A percentile compares a stretch with the other conserved stretches of the same genome.
These are phyloP conservation scores for Merluccius polli DNA, from an alignment of 2,797 vertebrate species.

Conservation along the genomic window DNA sequence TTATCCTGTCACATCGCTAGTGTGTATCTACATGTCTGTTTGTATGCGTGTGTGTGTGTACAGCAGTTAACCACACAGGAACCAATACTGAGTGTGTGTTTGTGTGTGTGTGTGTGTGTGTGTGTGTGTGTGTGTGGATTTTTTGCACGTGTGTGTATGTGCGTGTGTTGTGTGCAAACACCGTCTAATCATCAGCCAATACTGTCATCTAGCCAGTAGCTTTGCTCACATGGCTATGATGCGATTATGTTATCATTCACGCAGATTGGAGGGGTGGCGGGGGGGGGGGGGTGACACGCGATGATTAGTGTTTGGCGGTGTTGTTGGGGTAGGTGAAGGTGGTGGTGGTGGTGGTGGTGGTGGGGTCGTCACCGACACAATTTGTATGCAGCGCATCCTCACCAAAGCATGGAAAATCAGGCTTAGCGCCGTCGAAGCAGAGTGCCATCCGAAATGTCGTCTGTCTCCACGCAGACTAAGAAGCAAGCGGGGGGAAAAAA, in stretches of 20 bases:
- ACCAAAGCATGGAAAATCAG: not conserved
- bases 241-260: constrained; percentile 58
- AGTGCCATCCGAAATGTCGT: not conserved
- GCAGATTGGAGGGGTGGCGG: constrained; percentile 14
- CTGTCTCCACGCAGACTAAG: not conserved
- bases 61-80: no score
- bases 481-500: not conserved
- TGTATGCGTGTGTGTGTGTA: constrained; percentile 5
- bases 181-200: constrained; percentile 50
- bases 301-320: not conserved
- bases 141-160: not conserved
- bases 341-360: constrained; percentile 2
- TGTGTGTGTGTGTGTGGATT: constrained; percentile 6
- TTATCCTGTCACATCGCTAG: no score
- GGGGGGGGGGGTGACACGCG: not conserved
- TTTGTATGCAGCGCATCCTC: not conserved
- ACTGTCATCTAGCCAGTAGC: constrained; percentile 44
- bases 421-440: not conserved
- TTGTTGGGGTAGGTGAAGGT: constrained; percentile 20
- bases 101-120: constrained; percentile 9
- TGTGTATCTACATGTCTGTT: no score
- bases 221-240: constrained; percentile 41
- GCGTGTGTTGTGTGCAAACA: constrained; percentile 10
- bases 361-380: not conserved
- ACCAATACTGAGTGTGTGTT: constrained; percentile 10